Percentiles rank a stretch among this genome's conserved stretches.
phyloP scores from a whole-genome alignment of 2,888 invertebrate species.

The Dastarcus helophoroides region DNA sequence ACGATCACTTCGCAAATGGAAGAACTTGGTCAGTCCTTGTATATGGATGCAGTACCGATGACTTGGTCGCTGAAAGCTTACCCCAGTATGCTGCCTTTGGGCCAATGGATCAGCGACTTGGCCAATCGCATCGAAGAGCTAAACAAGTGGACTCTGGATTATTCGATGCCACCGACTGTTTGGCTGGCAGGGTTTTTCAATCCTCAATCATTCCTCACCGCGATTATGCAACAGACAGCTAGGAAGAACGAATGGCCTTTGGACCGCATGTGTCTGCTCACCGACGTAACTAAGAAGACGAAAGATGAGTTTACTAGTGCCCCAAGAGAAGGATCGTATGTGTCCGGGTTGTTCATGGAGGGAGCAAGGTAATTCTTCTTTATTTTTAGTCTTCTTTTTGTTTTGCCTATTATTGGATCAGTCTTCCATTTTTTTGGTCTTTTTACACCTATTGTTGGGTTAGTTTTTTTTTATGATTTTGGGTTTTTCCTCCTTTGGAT shows the following conservation, averaged over 20 bases:
- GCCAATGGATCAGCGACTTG: conserved; percentile 70
- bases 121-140: conserved; percentile 66
- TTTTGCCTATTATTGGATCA: too few relatives aligned
- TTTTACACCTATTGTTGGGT: too few relatives aligned
- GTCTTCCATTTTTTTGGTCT: too few relatives aligned
- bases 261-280: conserved; percentile 90
- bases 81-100: conserved; percentile 72
- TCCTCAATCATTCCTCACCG: conserved; percentile 91
- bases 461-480: too few relatives aligned
- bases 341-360: conserved; percentile 84
- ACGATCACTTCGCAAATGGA: conserved; percentile 93
- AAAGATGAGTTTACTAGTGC: conserved; percentile 75
- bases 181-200: conserved; percentile 96
- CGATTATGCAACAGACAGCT: conserved; percentile 95
- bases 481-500: too few relatives aligned
- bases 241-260: conserved; percentile 92
- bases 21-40: conserved; percentile 65
- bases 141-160: conserved; percentile 81
- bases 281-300: conserved; percentile 85
- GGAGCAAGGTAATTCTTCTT: conserved; percentile 51
- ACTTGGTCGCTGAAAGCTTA: conserved; percentile 81
- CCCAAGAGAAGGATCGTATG: conserved; percentile 84
- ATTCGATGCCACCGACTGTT: conserved; percentile 72
- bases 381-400: too few relatives aligned
- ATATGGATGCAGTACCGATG: conserved; percentile 79